phyloP scores from a whole-genome alignment of 2,888 invertebrate genomes.

The Apodemia mormo region DNA sequence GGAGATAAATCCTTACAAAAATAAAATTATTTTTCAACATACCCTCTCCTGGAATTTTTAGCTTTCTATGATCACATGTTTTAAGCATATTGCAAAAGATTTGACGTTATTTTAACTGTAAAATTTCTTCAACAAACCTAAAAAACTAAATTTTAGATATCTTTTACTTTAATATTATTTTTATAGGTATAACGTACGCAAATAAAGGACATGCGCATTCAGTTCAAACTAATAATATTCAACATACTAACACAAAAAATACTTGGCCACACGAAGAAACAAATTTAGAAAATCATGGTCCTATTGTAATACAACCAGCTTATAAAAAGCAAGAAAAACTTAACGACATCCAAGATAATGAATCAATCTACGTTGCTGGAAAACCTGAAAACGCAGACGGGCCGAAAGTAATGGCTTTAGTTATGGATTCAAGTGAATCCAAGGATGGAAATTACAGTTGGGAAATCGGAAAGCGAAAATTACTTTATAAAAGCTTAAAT shows the following conservation, averaged over 20 bases:
- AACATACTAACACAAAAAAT: slow-evolving; percentile 49
- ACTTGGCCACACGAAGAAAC: slow-evolving; percentile 51
- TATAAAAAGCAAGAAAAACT: slow-evolving; percentile 60
- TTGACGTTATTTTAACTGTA: background rate
- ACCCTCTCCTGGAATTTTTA: background rate
- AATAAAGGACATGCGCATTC: slow-evolving; percentile 57
- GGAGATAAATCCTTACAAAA: too few species aligned
- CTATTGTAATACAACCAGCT: slow-evolving; percentile 72
- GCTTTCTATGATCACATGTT: background rate
- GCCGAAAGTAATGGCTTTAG: slow-evolving; percentile 65
- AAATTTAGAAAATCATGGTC: slow-evolving; percentile 61
- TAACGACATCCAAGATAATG: slow-evolving; percentile 11
- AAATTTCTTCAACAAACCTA: too few species aligned
- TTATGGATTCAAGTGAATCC: slow-evolving; percentile 52
- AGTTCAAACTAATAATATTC: slow-evolving; percentile 30
- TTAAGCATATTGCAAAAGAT: background rate
- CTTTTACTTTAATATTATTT: too few species aligned
- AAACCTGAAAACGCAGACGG: slow-evolving; percentile 53
- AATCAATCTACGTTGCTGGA: slow-evolving; percentile 53
- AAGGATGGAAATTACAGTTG: slow-evolving; percentile 60
- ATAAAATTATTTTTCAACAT: too few species aligned
- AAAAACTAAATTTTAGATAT: too few species aligned
- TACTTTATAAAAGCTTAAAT: slow-evolving; percentile 86
- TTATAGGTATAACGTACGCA: slow-evolving; percentile 62
- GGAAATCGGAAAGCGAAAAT: slow-evolving; percentile 76